phyloP scores from a whole-genome alignment of 2,113 vertebrate species.

The Megaptera novaeangliae region DNA sequence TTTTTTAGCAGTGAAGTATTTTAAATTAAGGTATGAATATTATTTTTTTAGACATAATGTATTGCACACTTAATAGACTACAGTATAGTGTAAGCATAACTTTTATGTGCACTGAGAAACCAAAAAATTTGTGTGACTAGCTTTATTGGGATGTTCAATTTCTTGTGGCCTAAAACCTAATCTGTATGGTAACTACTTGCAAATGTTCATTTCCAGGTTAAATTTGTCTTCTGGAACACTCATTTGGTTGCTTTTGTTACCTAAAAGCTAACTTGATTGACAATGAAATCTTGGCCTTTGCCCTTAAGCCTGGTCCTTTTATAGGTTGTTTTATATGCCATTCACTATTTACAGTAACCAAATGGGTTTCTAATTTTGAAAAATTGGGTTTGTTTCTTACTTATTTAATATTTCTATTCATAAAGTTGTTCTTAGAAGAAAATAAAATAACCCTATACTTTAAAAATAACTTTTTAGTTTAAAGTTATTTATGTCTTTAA shows the following conservation, averaged over 20 bases:
- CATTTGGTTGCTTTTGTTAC: not conserved
- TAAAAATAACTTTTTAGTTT: not conserved
- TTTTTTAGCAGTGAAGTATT: not conserved
- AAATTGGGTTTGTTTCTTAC: not conserved
- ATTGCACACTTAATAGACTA: not conserved
- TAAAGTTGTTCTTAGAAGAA: not conserved
- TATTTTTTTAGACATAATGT: not conserved
- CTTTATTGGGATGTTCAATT: not conserved
- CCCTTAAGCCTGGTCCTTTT: not conserved
- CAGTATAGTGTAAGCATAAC: not conserved
- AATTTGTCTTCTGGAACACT: not conserved
- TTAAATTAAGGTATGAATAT: not conserved
- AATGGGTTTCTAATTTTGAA: not conserved
- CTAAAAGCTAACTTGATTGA: not conserved
- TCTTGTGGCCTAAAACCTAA: not conserved
- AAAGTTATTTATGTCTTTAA: not conserved
- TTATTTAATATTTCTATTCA: not conserved
- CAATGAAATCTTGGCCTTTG: not conserved
- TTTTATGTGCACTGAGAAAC: not conserved
- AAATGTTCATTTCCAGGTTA: not conserved
- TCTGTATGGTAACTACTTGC: not conserved
- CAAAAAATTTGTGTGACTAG: not conserved
- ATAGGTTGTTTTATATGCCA: too few relatives aligned
- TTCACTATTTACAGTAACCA: not conserved
- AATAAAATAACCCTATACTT: not conserved